Conservation (phyloP, 2,797 vertebrate genomes). For the Molossus molossus region DNA sequence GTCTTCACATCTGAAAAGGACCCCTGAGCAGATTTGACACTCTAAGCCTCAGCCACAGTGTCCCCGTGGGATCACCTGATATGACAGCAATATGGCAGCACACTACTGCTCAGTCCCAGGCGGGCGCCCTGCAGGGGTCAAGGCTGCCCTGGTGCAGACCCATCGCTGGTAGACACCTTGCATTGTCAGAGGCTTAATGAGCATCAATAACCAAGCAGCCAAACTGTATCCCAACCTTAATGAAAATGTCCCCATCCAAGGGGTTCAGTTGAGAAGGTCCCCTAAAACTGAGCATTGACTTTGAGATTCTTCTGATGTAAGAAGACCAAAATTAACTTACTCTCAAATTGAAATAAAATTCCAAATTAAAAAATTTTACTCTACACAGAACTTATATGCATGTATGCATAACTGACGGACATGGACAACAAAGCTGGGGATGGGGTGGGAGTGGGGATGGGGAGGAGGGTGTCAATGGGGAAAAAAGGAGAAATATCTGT, state of each 20-base stretch:
- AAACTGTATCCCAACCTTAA: neutral
- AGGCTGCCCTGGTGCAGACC: neutral
- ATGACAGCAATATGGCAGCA: neutral
- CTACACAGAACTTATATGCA: no score
- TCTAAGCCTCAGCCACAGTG: neutral
- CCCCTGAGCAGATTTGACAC: neutral
- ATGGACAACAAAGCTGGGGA: no score
- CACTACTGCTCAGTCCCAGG: neutral
- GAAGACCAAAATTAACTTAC: neutral
- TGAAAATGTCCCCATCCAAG: neutral
- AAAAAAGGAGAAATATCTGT: no score
- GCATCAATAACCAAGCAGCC: neutral
- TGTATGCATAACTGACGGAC: no score
- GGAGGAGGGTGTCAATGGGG: no score
- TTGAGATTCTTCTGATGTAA: neutral
- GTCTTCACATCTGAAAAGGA: neutral
- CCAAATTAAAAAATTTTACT: neutral
- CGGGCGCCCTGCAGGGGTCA: accelerated
- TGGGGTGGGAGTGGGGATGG: no score
- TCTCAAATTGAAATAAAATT: slow-evolving; percentile 29
- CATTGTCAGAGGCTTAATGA: neutral
- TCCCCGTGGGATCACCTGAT: neutral
- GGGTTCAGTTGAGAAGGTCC: neutral
- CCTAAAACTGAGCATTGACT: neutral
- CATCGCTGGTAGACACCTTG: accelerated